Conservation (phyloP, 2,888 invertebrate species). For the Scrobipalpa costella region DNA sequence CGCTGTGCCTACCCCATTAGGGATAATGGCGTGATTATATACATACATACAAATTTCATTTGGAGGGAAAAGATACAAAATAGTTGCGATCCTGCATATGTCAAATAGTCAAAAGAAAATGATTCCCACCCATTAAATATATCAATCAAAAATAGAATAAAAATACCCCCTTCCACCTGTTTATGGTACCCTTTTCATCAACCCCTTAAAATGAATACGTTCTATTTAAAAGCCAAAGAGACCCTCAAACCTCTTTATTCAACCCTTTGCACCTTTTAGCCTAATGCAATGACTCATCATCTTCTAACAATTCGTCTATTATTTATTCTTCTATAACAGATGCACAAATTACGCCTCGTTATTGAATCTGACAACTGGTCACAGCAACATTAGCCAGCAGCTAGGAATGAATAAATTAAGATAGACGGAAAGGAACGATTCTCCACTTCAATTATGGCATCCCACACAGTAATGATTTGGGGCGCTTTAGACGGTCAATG, state of each 20-base stretch:
- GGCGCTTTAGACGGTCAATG: background rate
- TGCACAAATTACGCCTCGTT: conserved; percentile 63
- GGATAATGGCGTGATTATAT: too few species aligned
- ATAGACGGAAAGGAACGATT: conserved; percentile 71
- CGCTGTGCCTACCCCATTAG: too few species aligned
- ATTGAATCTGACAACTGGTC: conserved; percentile 75
- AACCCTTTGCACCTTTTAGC: background rate
- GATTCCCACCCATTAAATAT: too few species aligned
- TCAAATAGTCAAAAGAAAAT: too few species aligned
- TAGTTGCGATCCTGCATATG: too few species aligned
- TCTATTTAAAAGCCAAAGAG: background rate
- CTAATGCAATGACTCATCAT: conserved; percentile 15
- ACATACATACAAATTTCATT: too few species aligned
- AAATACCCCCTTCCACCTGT: background rate
- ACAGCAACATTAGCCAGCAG: conserved; percentile 75
- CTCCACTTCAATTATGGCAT: conserved; percentile 74
- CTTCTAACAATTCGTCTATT: conserved; percentile 36
- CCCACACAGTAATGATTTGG: conserved; percentile 59
- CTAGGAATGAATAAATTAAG: conserved; percentile 75
- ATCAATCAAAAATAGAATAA: too few species aligned
- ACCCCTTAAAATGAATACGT: background rate
- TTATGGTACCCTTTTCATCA: background rate
- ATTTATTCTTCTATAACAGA: conserved; percentile 53
- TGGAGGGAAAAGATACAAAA: too few species aligned
- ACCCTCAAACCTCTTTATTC: background rate